Evolutionary conservation across 1,140 invertebrate genomes (phyloP), one percentile per base, ranked within the genome.

Genomic region (Atta colombica): DNA sequence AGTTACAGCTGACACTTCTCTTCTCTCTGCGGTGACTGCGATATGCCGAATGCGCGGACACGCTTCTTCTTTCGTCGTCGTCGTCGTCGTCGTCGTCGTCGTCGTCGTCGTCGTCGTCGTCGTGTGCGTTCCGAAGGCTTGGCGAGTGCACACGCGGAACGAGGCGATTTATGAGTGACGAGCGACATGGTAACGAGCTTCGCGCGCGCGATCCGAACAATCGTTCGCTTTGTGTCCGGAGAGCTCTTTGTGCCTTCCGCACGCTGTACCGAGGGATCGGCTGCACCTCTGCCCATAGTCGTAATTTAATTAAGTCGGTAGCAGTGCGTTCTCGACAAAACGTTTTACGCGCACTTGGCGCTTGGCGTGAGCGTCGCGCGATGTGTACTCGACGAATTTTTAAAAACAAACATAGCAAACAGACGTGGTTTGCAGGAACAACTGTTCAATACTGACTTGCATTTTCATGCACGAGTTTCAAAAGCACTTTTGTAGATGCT

Each of bases 1-100:
- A 94, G 91, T 94, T 94, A 94, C 91, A 93, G 92, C 93, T 93
- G 93, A 92, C 91, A 92, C 93, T 92, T 92, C 89, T 90, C 78
- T 88, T 89, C 86, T 86, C 88, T 88, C 85, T 77, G 69, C 86
- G 61, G 65, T 72, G 82, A 60, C 39, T 60, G 88, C 68, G 90
- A 90, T 91, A 89, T 84, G 84, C 21, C 71, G 60, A 87, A 89
- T 88, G 89, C 72, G 60, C 89, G 58, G 61, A 80, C 87, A 90
- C 75, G 77, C 49, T 85, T 53, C 77, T 72, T 58, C 86, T 49
- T 84, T 78, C 84, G 28, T 31, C 28, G 28, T 31, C 28, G 28
- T 18, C 35, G 31, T 53, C 25, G 5, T 77, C 58, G 18, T 35
- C 51, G 10, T 28, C 49, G 2, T 65, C 45, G 14, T 53, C 81